phyloP scores from a whole-genome alignment of 2,888 invertebrate species.

The Drosophila affinis region DNA sequence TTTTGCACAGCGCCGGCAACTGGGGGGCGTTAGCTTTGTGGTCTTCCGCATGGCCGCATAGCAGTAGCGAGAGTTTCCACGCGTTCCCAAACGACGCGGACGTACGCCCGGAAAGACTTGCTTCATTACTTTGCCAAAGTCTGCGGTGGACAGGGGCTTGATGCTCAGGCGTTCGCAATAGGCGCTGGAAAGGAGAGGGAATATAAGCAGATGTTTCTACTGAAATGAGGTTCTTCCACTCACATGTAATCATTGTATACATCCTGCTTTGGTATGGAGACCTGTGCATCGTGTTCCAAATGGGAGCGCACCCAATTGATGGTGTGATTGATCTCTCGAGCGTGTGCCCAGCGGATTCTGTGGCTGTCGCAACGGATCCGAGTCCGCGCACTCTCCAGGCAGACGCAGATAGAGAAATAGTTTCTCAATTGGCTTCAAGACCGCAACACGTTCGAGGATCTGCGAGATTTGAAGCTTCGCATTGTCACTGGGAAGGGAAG shows the following conservation, averaged over 20 bases:
- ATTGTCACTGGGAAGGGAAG: slow-evolving; percentile 68
- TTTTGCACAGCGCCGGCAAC: slow-evolving; percentile 88
- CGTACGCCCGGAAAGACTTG: slow-evolving; percentile 95
- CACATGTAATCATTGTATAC: slow-evolving; percentile 97
- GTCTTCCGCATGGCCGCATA: slow-evolving; percentile 96
- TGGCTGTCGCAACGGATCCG: slow-evolving; percentile 91
- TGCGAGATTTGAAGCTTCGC: slow-evolving; percentile 83
- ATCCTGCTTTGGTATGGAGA: slow-evolving; percentile 96
- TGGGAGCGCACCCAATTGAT: slow-evolving; percentile 98
- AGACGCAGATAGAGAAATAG: slow-evolving; percentile 90
- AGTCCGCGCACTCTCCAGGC: slow-evolving; percentile 83
- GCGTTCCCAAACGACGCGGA: slow-evolving; percentile 93
- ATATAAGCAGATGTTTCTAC: background rate
- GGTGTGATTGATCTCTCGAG: slow-evolving; percentile 94
- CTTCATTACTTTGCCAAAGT: slow-evolving; percentile 98
- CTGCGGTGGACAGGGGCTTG: slow-evolving; percentile 95
- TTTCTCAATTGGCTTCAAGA: slow-evolving; percentile 91
- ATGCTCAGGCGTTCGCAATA: slow-evolving; percentile 93
- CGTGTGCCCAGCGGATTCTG: slow-evolving; percentile 94
- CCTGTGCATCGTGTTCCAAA: slow-evolving; percentile 95
- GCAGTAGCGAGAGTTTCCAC: slow-evolving; percentile 97
- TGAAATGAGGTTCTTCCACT: slow-evolving; percentile 80
- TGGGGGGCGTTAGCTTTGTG: slow-evolving; percentile 91
- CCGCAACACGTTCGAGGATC: slow-evolving; percentile 82
- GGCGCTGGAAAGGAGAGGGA: slow-evolving; percentile 84